A percentile compares a stretch with the other conserved stretches of the same genome.
phyloP scores from a whole-genome alignment of 2,113 vertebrate species.

The Takifugu bimaculatus region DNA sequence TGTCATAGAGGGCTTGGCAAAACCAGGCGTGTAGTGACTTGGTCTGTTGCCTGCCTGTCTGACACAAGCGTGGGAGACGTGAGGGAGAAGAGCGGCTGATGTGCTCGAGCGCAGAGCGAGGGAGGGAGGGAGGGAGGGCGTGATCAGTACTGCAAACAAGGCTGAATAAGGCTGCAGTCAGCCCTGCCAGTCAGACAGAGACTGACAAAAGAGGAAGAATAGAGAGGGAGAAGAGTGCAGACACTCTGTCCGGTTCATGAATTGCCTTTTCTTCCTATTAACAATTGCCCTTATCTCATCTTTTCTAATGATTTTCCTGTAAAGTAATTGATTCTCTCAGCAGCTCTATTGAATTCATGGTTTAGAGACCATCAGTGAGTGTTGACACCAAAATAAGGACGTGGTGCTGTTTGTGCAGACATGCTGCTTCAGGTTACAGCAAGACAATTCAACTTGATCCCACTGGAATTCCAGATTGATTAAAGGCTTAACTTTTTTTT shows the following conservation, averaged over 20 bases:
- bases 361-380: background rate
- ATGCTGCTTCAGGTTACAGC: background rate
- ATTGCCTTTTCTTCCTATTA: background rate
- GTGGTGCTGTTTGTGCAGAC: background rate
- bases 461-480: background rate
- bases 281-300: background rate
- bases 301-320: background rate
- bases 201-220: background rate
- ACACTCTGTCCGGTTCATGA: background rate
- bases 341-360: background rate
- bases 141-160: constrained; percentile 16
- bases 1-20: constrained; percentile 34
- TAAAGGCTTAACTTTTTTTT: background rate
- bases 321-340: too few relatives aligned
- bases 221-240: constrained; percentile 1
- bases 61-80: constrained; percentile 27
- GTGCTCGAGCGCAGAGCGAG: constrained; percentile 15
- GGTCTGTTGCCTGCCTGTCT: constrained; percentile 31
- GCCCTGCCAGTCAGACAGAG: background rate
- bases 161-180: constrained; percentile 9
- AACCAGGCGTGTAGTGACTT: constrained; percentile 53
- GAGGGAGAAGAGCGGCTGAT: constrained; percentile 24
- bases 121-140: constrained; percentile 7
- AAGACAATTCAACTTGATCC: constrained; percentile 2
- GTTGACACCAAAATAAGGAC: background rate